A percentile compares a stretch with the other conserved stretches of the same genome.
These are phyloP conservation scores for Psammodynastes pulverulentus DNA, from an alignment of 2,113 vertebrate genomes.

Conservation along the genomic window DNA sequence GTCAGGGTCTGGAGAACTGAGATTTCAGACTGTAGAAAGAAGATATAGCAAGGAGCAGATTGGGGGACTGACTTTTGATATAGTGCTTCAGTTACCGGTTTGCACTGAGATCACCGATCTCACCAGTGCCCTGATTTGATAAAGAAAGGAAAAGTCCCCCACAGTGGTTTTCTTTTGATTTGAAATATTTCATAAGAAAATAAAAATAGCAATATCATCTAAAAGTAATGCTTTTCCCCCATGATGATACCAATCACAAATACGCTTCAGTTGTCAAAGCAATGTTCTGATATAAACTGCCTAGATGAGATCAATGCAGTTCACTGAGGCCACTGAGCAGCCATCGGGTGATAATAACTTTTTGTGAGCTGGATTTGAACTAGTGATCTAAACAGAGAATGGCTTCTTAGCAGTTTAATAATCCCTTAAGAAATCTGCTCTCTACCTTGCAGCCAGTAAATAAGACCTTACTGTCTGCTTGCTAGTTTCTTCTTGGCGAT, in stretches of 20 bases:
- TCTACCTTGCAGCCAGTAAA: background rate
- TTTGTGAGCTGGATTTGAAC: conserved; percentile 15
- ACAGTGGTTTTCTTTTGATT: background rate
- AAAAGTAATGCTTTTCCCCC: background rate
- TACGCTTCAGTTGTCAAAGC: background rate
- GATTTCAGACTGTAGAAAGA: background rate
- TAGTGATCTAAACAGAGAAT: conserved; percentile 7
- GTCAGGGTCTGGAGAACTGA: background rate
- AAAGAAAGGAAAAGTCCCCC: background rate
- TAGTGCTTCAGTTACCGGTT: background rate
- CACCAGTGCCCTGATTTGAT: background rate
- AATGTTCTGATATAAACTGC: background rate
- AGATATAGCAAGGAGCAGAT: background rate
- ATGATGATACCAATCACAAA: background rate
- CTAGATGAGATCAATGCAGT: conserved; percentile 3
- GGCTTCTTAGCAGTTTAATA: conserved; percentile 12
- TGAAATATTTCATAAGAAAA: background rate
- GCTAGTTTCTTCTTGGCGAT: background rate
- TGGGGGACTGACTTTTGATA: background rate
- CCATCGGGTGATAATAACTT: conserved; percentile 21
- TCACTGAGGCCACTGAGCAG: conserved; percentile 1
- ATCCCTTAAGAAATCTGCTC: conserved; percentile 11
- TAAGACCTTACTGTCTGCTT: background rate
- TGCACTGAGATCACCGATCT: background rate
- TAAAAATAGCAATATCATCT: background rate